Conservation (phyloP, 2,888 invertebrate species). For the Minunthozetes semirufus region DNA sequence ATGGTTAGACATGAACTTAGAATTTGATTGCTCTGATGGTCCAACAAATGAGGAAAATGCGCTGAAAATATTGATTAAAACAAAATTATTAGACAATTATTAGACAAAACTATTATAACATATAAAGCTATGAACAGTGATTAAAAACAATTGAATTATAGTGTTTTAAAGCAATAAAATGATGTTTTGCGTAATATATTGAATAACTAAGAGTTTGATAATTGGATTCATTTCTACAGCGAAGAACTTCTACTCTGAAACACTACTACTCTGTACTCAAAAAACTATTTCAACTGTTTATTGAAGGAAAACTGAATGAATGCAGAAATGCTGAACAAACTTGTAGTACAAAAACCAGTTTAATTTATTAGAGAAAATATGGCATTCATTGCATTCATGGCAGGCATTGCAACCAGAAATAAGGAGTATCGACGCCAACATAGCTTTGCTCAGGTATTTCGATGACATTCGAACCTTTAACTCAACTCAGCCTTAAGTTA, state of each 20-base stretch:
- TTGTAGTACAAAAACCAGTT: slow-evolving; percentile 30
- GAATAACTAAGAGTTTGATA: neutral
- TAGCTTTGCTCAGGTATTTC: slow-evolving; percentile 20
- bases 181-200: neutral
- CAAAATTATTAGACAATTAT: no score
- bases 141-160: no score
- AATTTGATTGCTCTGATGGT: no score
- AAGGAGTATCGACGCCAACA: slow-evolving; percentile 5
- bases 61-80: no score
- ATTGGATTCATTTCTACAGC: neutral
- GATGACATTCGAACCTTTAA: slow-evolving; percentile 13
- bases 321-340: slow-evolving; percentile 29
- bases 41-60: no score
- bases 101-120: no score
- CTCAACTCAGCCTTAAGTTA: slow-evolving; percentile 5
- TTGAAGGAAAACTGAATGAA: slow-evolving; percentile 28
- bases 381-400: slow-evolving; percentile 5
- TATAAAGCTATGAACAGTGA: no score
- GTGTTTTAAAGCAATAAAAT: neutral
- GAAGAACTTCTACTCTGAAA: neutral
- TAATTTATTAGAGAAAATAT: slow-evolving; percentile 30
- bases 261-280: slow-evolving; percentile 12
- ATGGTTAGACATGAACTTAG: no score
- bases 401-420: neutral
- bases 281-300: slow-evolving; percentile 25